Conservation (phyloP, 2,113 vertebrate species). For the Tretioscincus oriximinensis region DNA sequence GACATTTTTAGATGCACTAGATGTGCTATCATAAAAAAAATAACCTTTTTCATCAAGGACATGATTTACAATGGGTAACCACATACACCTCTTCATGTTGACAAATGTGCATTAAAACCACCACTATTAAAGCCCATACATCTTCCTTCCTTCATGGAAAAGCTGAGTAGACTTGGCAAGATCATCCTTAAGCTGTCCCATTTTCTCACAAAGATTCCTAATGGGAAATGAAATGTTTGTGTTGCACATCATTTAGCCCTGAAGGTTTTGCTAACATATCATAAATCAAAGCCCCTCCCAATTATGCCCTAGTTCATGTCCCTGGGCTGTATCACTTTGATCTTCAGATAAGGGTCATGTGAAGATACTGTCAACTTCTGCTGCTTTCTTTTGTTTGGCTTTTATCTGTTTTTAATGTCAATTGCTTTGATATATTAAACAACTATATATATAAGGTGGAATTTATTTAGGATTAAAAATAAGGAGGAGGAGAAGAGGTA, state of each 20-base stretch:
- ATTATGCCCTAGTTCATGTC: background rate
- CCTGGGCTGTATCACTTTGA: background rate
- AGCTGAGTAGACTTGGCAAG: conserved; percentile 30
- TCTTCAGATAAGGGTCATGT: background rate
- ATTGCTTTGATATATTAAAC: no score
- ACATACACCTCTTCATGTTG: conserved; percentile 35
- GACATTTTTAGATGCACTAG: background rate
- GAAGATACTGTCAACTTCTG: background rate
- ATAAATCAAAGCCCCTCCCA: background rate
- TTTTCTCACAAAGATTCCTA: conserved; percentile 46
- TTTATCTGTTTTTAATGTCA: no score
- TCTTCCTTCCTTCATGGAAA: conserved; percentile 22
- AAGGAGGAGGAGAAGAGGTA: no score
- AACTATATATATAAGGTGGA: no score
- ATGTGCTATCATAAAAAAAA: conserved; percentile 12
- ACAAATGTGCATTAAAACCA: conserved; percentile 36
- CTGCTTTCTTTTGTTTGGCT: background rate
- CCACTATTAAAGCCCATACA: conserved; percentile 28
- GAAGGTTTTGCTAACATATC: conserved; percentile 37
- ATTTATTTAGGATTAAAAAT: no score
- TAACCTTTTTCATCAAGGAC: conserved; percentile 29
- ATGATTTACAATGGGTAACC: conserved; percentile 40
- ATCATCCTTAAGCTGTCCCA: conserved; percentile 51
- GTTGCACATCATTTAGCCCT: conserved; percentile 35
- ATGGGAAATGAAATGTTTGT: conserved; percentile 21